Evolutionary conservation across 2,888 invertebrate genomes (phyloP).

Genomic region (Eulithis testata): DNA sequence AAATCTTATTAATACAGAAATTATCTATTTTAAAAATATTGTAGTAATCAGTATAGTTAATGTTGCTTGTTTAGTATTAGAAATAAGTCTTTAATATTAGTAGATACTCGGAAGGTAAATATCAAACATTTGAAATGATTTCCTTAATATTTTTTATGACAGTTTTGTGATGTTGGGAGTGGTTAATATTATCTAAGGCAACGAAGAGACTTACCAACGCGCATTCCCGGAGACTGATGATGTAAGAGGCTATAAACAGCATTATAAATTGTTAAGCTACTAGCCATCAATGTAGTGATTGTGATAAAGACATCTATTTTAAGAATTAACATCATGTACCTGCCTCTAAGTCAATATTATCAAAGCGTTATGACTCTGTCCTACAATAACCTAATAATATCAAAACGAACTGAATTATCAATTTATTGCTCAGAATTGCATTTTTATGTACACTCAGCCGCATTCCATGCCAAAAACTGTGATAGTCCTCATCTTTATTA

Average conservation of each 20-base stretch:
- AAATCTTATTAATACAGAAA: constrained; percentile 44
- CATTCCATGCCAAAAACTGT: constrained; percentile 38
- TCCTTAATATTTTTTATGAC: constrained; percentile 79
- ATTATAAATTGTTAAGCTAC: constrained; percentile 63
- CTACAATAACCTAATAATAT: constrained; percentile 20
- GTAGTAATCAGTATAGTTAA: constrained; percentile 53
- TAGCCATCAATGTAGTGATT: constrained; percentile 37
- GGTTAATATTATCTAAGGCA: constrained; percentile 79
- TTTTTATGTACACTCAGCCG: constrained; percentile 31
- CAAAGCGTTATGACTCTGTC: constrained; percentile 21
- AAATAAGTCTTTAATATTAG: constrained; percentile 59
- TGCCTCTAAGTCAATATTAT: constrained; percentile 35
- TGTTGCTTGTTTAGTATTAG: constrained; percentile 72
- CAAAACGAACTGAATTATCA: constrained; percentile 22
- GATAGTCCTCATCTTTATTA: constrained; percentile 32
- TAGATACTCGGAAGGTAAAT: constrained; percentile 50
- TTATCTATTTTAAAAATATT: constrained; percentile 55
- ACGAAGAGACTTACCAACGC: constrained; percentile 83
- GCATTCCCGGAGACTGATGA: constrained; percentile 83
- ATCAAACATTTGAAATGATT: constrained; percentile 59
- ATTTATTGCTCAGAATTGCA: constrained; percentile 26
- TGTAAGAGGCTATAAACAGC: constrained; percentile 73
- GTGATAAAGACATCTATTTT: constrained; percentile 36
- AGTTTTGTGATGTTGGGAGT: constrained; percentile 64
- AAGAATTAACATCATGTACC: constrained; percentile 34